These are phyloP conservation scores for Megaleporinus macrocephalus DNA, from an alignment of 2,113 vertebrate species.

Conservation along the genomic window DNA sequence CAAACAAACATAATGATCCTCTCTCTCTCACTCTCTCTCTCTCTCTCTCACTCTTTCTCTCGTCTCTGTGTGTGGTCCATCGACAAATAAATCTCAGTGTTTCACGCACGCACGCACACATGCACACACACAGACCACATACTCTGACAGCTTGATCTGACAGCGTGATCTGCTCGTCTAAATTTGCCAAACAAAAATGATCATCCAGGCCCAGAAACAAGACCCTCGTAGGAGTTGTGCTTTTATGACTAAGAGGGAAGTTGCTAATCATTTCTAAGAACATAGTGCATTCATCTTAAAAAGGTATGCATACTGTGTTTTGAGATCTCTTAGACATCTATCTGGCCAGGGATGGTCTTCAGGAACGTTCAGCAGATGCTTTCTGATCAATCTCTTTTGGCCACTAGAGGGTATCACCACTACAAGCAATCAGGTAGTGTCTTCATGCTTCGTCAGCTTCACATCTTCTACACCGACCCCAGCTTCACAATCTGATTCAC, in stretches of 20 bases:
- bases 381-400: constrained; percentile 46
- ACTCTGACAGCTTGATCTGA: constrained; percentile 16
- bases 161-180: not conserved
- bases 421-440: constrained; percentile 42
- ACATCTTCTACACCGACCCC: not conserved
- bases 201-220: not conserved
- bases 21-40: constrained; percentile 43
- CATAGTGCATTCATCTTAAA: not conserved
- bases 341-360: not conserved
- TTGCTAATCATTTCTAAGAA: not conserved
- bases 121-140: constrained; percentile 64
- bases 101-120: constrained; percentile 78
- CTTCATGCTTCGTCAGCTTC: not conserved
- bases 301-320: not conserved
- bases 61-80: constrained; percentile 85
- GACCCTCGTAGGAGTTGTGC: not conserved
- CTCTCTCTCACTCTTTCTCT: constrained; percentile 43
- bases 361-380: not conserved
- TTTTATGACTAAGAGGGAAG: not conserved
- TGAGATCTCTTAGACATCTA: not conserved
- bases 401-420: constrained; percentile 60
- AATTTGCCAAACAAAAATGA: not conserved
- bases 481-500: not conserved
- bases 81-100: constrained; percentile 70
- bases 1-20: constrained; percentile 7